Conservation (phyloP, 2,113 vertebrate genomes). For the Coryphaenoides rupestris region DNA sequence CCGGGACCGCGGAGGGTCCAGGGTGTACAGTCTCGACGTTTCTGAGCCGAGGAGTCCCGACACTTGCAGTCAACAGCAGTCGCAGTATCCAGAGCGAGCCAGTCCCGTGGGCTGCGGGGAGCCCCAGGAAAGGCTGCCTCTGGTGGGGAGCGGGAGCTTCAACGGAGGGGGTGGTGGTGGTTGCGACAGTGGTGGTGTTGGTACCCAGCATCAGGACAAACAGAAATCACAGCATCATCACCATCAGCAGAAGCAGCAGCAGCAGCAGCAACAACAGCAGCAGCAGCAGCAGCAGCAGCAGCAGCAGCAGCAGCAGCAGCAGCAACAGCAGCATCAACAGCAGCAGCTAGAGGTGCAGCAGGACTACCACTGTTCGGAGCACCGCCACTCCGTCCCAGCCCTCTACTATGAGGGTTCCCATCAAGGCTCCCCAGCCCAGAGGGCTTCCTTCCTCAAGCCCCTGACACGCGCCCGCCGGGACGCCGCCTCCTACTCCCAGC, state of each 20-base stretch:
- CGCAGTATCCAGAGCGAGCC: constrained; percentile 87
- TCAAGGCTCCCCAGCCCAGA: constrained; percentile 88
- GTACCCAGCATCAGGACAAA: constrained; percentile 62
- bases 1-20: constrained; percentile 85
- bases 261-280: constrained; percentile 26
- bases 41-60: constrained; percentile 90
- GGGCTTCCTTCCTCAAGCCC: constrained; percentile 94
- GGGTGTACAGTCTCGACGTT: constrained; percentile 95
- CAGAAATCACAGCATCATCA: constrained; percentile 57
- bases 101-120: constrained; percentile 87
- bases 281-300: constrained; percentile 67
- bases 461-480: constrained; percentile 92
- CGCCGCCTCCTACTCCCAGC: constrained; percentile 94
- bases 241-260: constrained; percentile 57
- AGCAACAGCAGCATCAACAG: no score
- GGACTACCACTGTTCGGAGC: constrained; percentile 95
- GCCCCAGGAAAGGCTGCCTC: constrained; percentile 91
- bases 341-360: constrained; percentile 93
- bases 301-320: no score
- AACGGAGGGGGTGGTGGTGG: constrained; percentile 68
- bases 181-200: constrained; percentile 70
- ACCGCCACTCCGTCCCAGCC: constrained; percentile 90
- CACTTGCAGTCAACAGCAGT: constrained; percentile 71
- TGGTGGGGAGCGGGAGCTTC: constrained; percentile 81
- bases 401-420: constrained; percentile 78